A percentile compares a stretch with the other conserved stretches of the same genome.
phyloP scores from a whole-genome alignment of 1,140 invertebrate genomes.

The Papilio polyxenes region DNA sequence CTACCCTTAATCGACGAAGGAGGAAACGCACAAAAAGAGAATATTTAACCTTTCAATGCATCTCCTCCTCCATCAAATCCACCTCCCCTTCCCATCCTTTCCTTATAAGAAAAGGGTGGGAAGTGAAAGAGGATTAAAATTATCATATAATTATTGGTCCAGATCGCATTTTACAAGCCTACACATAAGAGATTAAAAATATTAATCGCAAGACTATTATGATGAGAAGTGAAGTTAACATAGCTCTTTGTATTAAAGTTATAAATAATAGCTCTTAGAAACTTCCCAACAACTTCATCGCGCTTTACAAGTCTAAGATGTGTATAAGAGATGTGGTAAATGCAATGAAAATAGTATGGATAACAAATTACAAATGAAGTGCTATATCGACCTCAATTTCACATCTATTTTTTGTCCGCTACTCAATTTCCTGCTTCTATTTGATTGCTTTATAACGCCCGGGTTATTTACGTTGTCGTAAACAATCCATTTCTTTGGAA shows the following conservation, averaged over 20 bases:
- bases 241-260: not conserved
- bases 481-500: conserved; percentile 14
- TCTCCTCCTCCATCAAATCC: too few species aligned
- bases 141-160: too few species aligned
- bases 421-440: conserved; percentile 8
- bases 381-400: not conserved
- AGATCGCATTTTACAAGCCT: too few species aligned
- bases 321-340: not conserved
- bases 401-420: conserved; percentile 18
- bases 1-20: too few species aligned
- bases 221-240: too few species aligned
- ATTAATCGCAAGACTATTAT: too few species aligned
- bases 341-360: not conserved
- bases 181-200: too few species aligned
- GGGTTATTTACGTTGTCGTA: conserved; percentile 9
- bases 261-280: conserved; percentile 10
- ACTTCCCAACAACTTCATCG: not conserved
- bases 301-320: not conserved
- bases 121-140: too few species aligned
- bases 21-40: too few species aligned
- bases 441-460: conserved; percentile 23
- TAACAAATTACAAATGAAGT: conserved; percentile 7
- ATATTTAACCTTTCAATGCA: too few species aligned
- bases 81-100: too few species aligned
- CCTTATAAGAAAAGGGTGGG: too few species aligned